Base-by-base conservation (phyloP, 1,140 invertebrate species). In the Polypedilum pembai region DNA sequence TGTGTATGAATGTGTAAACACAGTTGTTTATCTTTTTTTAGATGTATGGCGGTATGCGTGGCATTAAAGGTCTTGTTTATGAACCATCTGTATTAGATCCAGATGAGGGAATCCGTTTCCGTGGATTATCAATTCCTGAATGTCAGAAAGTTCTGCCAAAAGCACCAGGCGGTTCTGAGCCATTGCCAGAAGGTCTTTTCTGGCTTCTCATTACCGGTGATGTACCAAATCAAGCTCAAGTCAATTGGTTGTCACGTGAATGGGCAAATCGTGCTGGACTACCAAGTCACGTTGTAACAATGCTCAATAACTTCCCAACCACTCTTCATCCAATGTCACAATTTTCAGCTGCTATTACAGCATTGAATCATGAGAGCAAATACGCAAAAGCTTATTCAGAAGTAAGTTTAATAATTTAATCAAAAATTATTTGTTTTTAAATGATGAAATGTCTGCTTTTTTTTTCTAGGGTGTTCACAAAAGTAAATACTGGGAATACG, bases 31-130 rank as follows among this genome's bases (percentile, higher is more conserved):
- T 33, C 1, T 33, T 33, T 33, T 33, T 81, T 8, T 78, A 94
- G 93, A 93, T 97, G 87, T 98, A 98, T 84, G 96, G 96, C 79
- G 96, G 96, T 75, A 98, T 98, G 96, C 87, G 96, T 80, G 95
- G 95, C 20, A 98, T 98, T 82, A 94, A 94, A 81, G 95, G 93
- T 76, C 84, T 98, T 56, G 93, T 98, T 0, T 95, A 92, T 81
- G 96, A 98, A 84, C 97, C 96, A 1, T 98, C 95, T 12, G 93
- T 98, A 20, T 84, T 98, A 75, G 96, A 98, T 80, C 87, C 96
- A 7, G 94, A 98, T 76, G 95, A 98, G 83, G 95, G 95, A 76
- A 98, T 98, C 81, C 86, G 94, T 74, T 98, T 98, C 88, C 91
- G 96, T 76, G 95, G 95, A 21, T 91, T 94, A 77, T 95, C 94